phyloP scores from a whole-genome alignment of 2,797 vertebrate species.

The Eurystomus glaucurus region DNA sequence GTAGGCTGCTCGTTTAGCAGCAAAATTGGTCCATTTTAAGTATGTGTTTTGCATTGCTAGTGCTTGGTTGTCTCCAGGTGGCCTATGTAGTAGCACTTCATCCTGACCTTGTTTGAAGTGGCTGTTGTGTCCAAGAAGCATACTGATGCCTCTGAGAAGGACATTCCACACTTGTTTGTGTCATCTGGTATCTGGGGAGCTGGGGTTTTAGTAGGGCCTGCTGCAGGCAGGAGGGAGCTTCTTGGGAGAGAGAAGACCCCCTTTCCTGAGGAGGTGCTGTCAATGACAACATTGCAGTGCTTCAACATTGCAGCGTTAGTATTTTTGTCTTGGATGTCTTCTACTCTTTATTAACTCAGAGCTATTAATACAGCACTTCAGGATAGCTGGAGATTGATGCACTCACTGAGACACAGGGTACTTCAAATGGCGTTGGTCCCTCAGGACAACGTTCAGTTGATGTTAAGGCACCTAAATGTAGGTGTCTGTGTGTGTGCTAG shows the following conservation, averaged over 20 bases:
- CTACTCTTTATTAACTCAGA: neutral
- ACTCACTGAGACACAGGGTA: neutral
- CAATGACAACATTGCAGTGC: neutral
- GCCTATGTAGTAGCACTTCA: neutral
- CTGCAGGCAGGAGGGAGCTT: neutral
- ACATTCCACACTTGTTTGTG: neutral
- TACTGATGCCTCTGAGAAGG: neutral
- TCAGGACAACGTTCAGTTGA: neutral
- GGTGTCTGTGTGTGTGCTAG: neutral
- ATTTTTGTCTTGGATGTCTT: neutral
- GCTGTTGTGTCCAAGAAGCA: neutral
- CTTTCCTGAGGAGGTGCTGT: neutral
- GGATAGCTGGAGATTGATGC: neutral
- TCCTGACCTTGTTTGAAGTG: neutral
- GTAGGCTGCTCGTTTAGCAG: slow-evolving; percentile 61
- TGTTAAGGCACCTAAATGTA: slow-evolving; percentile 5
- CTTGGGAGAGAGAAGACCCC: neutral
- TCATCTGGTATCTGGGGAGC: neutral
- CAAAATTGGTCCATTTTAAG: slow-evolving; percentile 31
- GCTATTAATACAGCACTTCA: neutral
- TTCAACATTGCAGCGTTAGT: neutral
- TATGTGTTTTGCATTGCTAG: slow-evolving; percentile 43
- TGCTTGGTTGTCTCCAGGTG: neutral
- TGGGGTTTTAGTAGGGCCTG: neutral
- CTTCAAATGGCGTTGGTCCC: neutral